Base-by-base conservation (phyloP, 2,888 invertebrate species). In the Noctuana brunneofusca region DNA sequence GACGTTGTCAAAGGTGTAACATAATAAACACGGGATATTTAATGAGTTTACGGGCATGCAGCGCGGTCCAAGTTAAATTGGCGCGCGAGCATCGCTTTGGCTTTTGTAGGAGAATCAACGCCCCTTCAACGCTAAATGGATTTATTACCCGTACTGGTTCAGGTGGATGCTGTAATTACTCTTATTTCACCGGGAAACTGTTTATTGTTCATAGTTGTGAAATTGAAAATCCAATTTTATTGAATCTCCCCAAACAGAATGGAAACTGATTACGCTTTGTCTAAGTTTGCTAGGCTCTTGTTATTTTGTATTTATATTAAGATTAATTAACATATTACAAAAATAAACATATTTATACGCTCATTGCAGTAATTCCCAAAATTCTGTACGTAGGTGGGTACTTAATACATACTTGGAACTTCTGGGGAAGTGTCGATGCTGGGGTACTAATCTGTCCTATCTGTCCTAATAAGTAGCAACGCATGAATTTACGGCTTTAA, bases 41-140 rank as follows among this genome's bases (percentile, higher is more conserved):
- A 86, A 86, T 81, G 69, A 80, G 75, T 76, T 85, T 84, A 84
- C 74, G 73, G 76, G 75, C 79, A 83, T 81, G 76, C 81, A 75
- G 78, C 79, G 79, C 75, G 55, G 49, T 30, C 55, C 55, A 85
- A 86, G 80, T 86, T 84, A 84, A 86, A 86, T 87, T 84, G 81
- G 84, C 75, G 71, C 76, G 75, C 76, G 78, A 76, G 76, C 76
- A 76, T 78, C 74, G 78, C 80, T 76, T 76, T 73, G 78, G 84
- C 83, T 85, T 83, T 86, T 84, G 86, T 83, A 72, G 72, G 80
- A 79, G 80, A 78, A 87, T 88, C 87, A 87, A 78, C 76, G 73
- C 78, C 77, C 79, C 81, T 87, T 87, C 87, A 87, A 71, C 70
- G 75, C 75, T 87, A 85, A 88, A 87, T 84, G 82, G 85, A 89